A percentile compares a stretch with the other conserved stretches of the same genome.
Conservation (phyloP, 2,888 invertebrate species). For the Drosophila paramelanica region DNA sequence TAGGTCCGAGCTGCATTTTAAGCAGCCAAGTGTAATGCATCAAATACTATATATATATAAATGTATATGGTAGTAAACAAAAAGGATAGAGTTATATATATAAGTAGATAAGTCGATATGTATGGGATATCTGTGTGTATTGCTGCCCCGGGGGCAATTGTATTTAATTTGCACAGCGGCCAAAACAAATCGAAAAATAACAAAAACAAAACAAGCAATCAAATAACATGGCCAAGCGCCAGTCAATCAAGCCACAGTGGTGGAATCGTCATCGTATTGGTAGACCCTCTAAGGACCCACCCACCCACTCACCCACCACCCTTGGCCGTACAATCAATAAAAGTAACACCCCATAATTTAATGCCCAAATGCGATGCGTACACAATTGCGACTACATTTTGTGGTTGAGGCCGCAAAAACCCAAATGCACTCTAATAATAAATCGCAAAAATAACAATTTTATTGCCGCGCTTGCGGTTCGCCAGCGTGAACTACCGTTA, state of each 20-base stretch:
- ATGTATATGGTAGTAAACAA: constrained; percentile 38
- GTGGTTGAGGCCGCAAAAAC: constrained; percentile 54
- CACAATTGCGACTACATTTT: constrained; percentile 69
- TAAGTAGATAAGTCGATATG: constrained; percentile 1
- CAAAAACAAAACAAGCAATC: constrained; percentile 68
- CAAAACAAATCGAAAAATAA: constrained; percentile 67
- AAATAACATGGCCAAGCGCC: constrained; percentile 43
- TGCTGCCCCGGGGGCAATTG: constrained; percentile 43
- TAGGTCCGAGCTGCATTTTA: constrained; percentile 37
- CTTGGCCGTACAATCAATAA: constrained; percentile 70
- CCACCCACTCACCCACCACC: background rate
- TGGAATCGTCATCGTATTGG: background rate
- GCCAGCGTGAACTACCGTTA: constrained; percentile 9
- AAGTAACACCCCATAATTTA: constrained; percentile 80
- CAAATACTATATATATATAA: constrained; percentile 16
- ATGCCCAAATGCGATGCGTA: constrained; percentile 75
- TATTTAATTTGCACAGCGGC: constrained; percentile 68
- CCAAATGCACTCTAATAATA: constrained; percentile 81
- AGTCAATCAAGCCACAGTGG: constrained; percentile 45
- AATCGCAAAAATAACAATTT: constrained; percentile 80
- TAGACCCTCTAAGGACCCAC: background rate
- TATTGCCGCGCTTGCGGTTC: constrained; percentile 70
- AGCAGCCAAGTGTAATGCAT: constrained; percentile 41
- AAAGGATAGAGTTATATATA: background rate
- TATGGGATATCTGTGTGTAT: constrained; percentile 5